These are phyloP conservation scores for Agriotes lineatus DNA, from an alignment of 2,888 invertebrate species.

Conservation along the genomic window DNA sequence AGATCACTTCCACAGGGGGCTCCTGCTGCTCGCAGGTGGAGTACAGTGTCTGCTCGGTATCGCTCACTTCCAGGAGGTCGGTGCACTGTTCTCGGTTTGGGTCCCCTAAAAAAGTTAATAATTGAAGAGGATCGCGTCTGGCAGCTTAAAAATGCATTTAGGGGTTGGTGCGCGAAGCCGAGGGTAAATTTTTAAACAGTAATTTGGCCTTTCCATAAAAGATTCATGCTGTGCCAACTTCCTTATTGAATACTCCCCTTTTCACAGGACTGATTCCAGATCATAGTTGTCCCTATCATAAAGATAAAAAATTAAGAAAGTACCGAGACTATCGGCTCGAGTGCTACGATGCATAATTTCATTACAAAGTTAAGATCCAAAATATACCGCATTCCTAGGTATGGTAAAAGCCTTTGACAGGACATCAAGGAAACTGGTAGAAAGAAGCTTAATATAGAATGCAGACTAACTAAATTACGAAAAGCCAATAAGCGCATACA, in stretches of 20 bases:
- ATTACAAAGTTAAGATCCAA: no score
- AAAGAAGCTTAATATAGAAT: no score
- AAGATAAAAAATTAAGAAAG: no score
- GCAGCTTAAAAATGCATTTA: background rate
- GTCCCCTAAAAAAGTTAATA: conserved; percentile 10
- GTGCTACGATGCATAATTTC: no score
- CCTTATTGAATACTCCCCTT: background rate
- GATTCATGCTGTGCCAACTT: background rate
- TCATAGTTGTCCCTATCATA: no score
- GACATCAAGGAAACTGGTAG: no score
- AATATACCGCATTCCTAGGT: no score
- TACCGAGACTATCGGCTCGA: no score
- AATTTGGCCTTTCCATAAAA: background rate
- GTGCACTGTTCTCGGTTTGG: conserved; percentile 63
- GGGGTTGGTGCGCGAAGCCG: background rate
- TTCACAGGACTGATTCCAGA: no score
- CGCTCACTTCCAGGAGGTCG: conserved; percentile 69
- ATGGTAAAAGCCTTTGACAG: no score
- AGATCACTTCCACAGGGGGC: conserved; percentile 67
- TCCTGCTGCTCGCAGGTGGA: conserved; percentile 71
- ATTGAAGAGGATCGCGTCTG: background rate
- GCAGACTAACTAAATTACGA: no score
- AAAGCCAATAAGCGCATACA: no score
- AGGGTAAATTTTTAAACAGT: background rate
- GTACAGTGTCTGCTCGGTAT: conserved; percentile 67